Base-by-base conservation (phyloP, 2,888 invertebrate genomes). In the Bruchidius siliquastri region DNA sequence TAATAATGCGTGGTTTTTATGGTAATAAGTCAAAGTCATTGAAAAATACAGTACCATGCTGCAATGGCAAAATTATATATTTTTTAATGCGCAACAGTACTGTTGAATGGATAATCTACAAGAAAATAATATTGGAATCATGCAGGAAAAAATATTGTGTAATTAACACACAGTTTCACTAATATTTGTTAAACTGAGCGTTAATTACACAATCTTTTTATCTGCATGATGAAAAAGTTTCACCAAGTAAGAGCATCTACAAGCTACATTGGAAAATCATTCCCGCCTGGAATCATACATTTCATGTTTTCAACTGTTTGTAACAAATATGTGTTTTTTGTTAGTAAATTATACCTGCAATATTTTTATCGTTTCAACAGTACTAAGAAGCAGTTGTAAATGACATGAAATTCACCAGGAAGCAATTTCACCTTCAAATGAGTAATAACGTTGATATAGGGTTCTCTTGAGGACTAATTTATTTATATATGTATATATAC, bases 321-420 rank as follows among this genome's bases (percentile, higher is more conserved):
- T 22, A 70, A 22, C 22, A 22, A 68, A 68, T 6, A 68, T 21
- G 21, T 68, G 21, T 70, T 70, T 8, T 70, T 20, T 70, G 26
- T n/a, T 2, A 22, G 26, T 49, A 49, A 49, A 1, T 13, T 49
- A 18, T 49, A 4, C 26, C 49, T 49, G 49, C 18, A 49, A 49
- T 1, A 13, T 49, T 13, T 49, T 18, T 49, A 49, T 8, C 13
- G 13, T 75, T 74, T 72, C 74, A 76, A 78, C 73, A 74, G 72
- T 76, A 76, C 68, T 72, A 67, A 71, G 67, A 72, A 75, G 72
- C 72, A 68, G 70, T 71, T 66, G 70, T 72, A 74, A 74, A 49
- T 49, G 49, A 49, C 13, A 49, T 49, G 49, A 49, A 49, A 18
- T 49, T 13, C 49, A 49, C 18, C 49, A 49, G 49, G 49, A 49